A percentile compares a stretch with the other conserved stretches of the same genome.
These are phyloP conservation scores for Macropodus opercularis DNA, from an alignment of 2,797 vertebrate genomes.

Conservation along the genomic window DNA sequence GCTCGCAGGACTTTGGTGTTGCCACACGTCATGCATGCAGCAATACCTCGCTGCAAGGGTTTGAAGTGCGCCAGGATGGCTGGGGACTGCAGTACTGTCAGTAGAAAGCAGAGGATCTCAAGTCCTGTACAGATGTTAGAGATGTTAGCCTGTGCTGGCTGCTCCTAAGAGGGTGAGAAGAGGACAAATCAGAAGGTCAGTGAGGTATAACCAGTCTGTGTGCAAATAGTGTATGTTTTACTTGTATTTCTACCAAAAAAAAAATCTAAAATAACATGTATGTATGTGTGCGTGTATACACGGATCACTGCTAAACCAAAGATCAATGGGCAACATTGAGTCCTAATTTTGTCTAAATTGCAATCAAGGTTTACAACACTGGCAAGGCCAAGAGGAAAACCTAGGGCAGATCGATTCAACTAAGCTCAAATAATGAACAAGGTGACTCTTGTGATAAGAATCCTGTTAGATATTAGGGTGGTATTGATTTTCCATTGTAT, in stretches of 20 bases:
- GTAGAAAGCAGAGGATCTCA: constrained; percentile 94
- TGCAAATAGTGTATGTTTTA: not conserved
- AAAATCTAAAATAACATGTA: no score
- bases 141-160: constrained; percentile 95
- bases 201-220: not conserved
- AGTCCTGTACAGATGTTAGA: constrained; percentile 97
- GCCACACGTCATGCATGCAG: constrained; percentile 96
- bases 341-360: constrained; percentile 73
- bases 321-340: constrained; percentile 68
- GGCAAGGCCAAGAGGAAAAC: constrained; percentile 65
- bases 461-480: constrained; percentile 59
- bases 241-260: no score
- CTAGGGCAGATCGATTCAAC: constrained; percentile 55
- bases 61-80: constrained; percentile 96
- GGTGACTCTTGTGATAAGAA: constrained; percentile 71
- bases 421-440: constrained; percentile 78
- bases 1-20: constrained; percentile 97
- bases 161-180: constrained; percentile 83
- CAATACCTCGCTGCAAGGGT: constrained; percentile 93
- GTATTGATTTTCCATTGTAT: constrained; percentile 68
- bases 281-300: no score
- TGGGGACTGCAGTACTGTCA: constrained; percentile 93
- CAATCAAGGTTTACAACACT: constrained; percentile 64
- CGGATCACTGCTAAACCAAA: constrained; percentile 62
- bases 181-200: not conserved